A percentile compares a stretch with the other conserved stretches of the same genome.
Conservation (phyloP, 2,888 invertebrate species). For the Nemapogon koenigi region DNA sequence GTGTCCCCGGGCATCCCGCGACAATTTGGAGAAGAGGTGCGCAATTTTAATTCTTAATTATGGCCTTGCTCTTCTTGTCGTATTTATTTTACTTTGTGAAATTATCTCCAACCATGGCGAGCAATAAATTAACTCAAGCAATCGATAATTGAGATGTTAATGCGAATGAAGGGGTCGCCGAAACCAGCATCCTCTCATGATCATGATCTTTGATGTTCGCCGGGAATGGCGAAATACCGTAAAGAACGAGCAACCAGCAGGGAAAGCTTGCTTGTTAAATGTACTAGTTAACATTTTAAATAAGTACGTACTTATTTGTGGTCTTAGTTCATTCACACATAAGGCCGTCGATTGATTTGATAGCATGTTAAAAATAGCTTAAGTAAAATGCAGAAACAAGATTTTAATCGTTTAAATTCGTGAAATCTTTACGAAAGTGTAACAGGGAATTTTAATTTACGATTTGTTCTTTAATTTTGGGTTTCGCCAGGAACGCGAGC, state of each 20-base stretch:
- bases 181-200: constrained; percentile 5
- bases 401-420: no score
- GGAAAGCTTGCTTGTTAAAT: no score
- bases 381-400: no score
- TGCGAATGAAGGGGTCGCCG: constrained; percentile 13
- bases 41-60: constrained; percentile 55
- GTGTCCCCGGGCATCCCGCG: constrained; percentile 31
- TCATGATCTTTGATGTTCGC: no score
- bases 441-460: constrained; percentile 54
- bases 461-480: constrained; percentile 44
- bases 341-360: no score
- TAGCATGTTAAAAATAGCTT: no score
- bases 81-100: constrained; percentile 48
- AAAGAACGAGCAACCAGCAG: no score
- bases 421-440: no score
- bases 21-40: constrained; percentile 38
- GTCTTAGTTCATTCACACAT: no score
- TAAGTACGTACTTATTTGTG: no score
- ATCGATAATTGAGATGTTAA: constrained; percentile 43
- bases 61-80: constrained; percentile 35
- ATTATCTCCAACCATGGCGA: constrained; percentile 28
- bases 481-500: constrained; percentile 33
- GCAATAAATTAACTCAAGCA: constrained; percentile 39
- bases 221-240: no score
- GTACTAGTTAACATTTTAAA: no score